Evolutionary conservation across 1,140 invertebrate genomes (phyloP).

Genomic region (Melipona quadrifasciata): DNA sequence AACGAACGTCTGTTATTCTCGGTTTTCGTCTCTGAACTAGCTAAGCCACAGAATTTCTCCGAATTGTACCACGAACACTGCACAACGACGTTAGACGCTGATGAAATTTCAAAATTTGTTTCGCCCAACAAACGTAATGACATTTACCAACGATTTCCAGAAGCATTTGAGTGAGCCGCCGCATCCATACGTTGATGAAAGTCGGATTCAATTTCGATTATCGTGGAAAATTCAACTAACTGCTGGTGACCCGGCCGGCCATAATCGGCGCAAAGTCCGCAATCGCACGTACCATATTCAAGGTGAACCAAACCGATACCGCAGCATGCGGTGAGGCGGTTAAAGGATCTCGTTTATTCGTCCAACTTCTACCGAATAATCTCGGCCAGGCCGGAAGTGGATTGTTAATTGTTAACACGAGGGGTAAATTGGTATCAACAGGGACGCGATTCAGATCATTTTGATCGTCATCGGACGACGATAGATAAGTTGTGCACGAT

Average conservation of each 20-base stretch:
- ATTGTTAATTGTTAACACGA: conserved; percentile 15
- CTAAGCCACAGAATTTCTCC: too few species aligned
- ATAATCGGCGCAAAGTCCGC: background rate
- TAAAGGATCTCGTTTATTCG: conserved; percentile 19
- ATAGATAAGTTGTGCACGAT: background rate
- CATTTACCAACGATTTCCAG: background rate
- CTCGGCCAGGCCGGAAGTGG: background rate
- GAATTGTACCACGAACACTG: too few species aligned
- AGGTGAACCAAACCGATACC: conserved; percentile 11
- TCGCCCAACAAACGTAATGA: background rate
- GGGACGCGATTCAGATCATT: background rate
- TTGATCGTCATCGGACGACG: background rate
- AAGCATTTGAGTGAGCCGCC: background rate
- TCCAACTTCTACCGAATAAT: background rate
- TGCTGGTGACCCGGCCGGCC: background rate
- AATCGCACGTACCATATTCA: background rate
- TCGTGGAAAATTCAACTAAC: background rate
- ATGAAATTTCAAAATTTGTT: background rate
- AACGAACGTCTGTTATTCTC: too few species aligned
- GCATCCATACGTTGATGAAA: background rate
- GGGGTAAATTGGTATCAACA: background rate
- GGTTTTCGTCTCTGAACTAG: too few species aligned
- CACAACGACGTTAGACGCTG: too few species aligned
- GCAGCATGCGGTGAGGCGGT: background rate
- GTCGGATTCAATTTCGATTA: too few species aligned